Base-by-base conservation (phyloP, 64 coral and sea anemone species). In the Stichodactyla helianthus region DNA sequence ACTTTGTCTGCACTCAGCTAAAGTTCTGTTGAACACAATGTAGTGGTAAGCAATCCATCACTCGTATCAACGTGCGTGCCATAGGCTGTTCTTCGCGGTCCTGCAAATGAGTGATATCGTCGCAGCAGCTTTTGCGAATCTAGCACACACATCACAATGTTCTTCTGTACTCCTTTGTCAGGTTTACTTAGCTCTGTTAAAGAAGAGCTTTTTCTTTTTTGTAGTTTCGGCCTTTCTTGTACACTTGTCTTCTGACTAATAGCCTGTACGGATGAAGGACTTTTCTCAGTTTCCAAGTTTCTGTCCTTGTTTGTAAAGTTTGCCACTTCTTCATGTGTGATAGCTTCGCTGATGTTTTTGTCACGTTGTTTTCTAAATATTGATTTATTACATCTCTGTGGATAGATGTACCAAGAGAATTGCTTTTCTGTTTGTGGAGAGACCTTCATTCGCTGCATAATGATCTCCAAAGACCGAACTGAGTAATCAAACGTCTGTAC, bases 1-100 rank as follows among this genome's bases (percentile, higher is more conserved):
- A 44, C 1, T 44, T 44, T 44, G 35, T 44, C 35, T 44, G 35
- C 35, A 44, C 35, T 44, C 13, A 53, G 18, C 20, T 59, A 84
- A 10, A 84, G 82, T 54, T 84, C 82, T 56, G 82, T 84, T 13
- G 82, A 84, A 53, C 82, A 84, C n/a, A 84, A 31, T 8, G 82
- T 51, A 16, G 82, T 84, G 5, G 82, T 84, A 13, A 84, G 53
- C 82, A 84, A 52, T 17, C 82, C 82, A 84, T 84, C 82, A 35
- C 27, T 59, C 18, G 10, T 53, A 18, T 84, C 82, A 84, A 84
- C 53, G 17, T 84, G 82, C 6, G 82, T 84, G 10, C 20, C 82
- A 54, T 81, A 26, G 3, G 9, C 12, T 0, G 27, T 27, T 10
- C 20, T 59, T 56, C 44, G 50, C 54, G 52, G 52, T 13, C 44